Base-by-base conservation (phyloP, 1,140 invertebrate genomes). In the Ostrea denselamellosa region DNA sequence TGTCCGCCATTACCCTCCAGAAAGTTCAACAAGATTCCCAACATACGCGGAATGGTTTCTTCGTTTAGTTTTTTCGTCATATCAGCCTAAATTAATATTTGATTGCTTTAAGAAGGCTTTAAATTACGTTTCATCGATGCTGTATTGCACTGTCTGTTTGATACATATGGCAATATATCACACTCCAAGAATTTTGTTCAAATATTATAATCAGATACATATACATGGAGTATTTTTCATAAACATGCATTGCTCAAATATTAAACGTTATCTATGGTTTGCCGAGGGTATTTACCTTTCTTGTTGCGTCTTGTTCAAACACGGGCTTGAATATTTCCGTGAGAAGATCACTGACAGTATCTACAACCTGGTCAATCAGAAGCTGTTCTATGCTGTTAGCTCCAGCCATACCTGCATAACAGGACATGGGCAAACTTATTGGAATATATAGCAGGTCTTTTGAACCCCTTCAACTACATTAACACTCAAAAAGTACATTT, bases 1-100 rank as follows among this genome's bases (percentile, higher is more conserved):
- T 83, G 85, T 19, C 86, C 83, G 14, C 82, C 81, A 81, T 88
- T 88, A 8, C 88, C 77, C 22, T 88, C 62, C 83, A 90, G 52
- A 19, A 88, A 56, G 28, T 77, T 88, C 54, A 87, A 44, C 25
- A 85, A 86, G 71, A 44, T 88, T 53, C 86, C 87, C 53, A 90
- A 10, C 22, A 77, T 52, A 25, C 81, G 86, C 0, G 90, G 90
- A 0, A 68, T 10, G 28, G 62, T 83, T 34, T 86, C 83, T 14
- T 89, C 87, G 10, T 52, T 51, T n/a, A 90, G 25, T n/a, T 85
- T 84, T 56, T 89, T 88, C 14, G 7, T 10, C 44, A 89, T 51
- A 58, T 89, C 88, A 54, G 85, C 87, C 88, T 90, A 53, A 54
- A 84, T 51, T 17, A 54, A 34, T 8, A 51, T 83, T 62, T 52